These are phyloP conservation scores for Ceratitis capitata DNA, from an alignment of 1,140 invertebrate genomes.

Conservation along the genomic window DNA sequence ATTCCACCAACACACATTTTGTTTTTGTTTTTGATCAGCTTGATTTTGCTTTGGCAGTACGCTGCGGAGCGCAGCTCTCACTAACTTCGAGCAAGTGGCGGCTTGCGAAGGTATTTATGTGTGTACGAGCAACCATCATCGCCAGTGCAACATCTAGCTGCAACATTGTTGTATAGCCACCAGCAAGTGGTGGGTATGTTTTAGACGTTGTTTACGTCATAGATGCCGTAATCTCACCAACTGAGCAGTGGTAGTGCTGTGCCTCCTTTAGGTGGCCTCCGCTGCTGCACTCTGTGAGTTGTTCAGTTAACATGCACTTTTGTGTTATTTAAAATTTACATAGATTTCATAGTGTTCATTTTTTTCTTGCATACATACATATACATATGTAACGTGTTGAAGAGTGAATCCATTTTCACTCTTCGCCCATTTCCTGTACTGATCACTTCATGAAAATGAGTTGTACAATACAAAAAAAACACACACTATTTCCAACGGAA, in stretches of 20 bases:
- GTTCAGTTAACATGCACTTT: not conserved
- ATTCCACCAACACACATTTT: not conserved
- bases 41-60: no score
- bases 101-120: no score
- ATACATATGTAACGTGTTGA: not conserved
- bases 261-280: not conserved
- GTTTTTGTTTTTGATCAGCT: no score
- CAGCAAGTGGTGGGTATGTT: not conserved
- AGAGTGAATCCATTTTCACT: not conserved
- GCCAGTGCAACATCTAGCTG: not conserved
- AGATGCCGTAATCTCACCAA: not conserved
- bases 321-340: not conserved
- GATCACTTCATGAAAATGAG: no score
- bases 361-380: not conserved
- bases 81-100: not conserved
- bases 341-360: no score
- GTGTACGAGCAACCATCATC: not conserved
- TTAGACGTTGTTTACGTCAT: not conserved
- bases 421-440: not conserved
- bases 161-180: not conserved
- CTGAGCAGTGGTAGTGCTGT: not conserved
- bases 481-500: no score
- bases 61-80: not conserved
- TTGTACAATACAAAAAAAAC: no score
- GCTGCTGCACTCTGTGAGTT: not conserved